phyloP scores from a whole-genome alignment of 92 coral and sea anemone species.

The Palythoa heliodiscus region DNA sequence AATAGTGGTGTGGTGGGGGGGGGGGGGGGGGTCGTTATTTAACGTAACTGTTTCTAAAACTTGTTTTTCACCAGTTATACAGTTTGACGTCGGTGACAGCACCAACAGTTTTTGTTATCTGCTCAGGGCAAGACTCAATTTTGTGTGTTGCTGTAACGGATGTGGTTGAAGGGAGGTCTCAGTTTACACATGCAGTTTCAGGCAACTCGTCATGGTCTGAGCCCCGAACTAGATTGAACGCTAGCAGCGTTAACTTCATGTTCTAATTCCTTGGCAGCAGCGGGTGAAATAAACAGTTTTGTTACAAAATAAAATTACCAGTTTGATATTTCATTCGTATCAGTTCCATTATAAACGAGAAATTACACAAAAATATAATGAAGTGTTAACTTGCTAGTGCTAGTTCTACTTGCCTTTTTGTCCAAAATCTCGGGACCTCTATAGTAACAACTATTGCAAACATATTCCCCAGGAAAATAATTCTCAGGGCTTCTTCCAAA shows the following conservation, averaged over 20 bases:
- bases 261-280: too few species aligned
- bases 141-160: not conserved
- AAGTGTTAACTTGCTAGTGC: not conserved
- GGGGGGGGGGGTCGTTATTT: too few species aligned
- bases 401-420: not conserved
- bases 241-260: not conserved
- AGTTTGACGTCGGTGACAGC: constrained; percentile 2
- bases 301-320: not conserved
- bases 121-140: not conserved
- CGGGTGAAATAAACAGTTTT: too few species aligned
- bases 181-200: not conserved
- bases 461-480: constrained; percentile 25
- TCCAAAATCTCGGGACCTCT: constrained; percentile 19
- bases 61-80: not conserved
- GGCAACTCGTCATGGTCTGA: not conserved
- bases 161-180: not conserved
- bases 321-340: not conserved
- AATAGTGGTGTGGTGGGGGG: too few species aligned
- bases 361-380: not conserved
- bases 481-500: constrained; percentile 13
- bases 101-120: constrained; percentile 10
- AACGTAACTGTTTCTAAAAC: not conserved
- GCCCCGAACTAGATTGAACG: too few species aligned
- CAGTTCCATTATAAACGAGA: not conserved
- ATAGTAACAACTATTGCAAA: constrained; percentile 8